Percentiles rank a stretch among this genome's conserved stretches.
phyloP scores from a whole-genome alignment of 2,888 invertebrate species.

The Melanargia galathea region DNA sequence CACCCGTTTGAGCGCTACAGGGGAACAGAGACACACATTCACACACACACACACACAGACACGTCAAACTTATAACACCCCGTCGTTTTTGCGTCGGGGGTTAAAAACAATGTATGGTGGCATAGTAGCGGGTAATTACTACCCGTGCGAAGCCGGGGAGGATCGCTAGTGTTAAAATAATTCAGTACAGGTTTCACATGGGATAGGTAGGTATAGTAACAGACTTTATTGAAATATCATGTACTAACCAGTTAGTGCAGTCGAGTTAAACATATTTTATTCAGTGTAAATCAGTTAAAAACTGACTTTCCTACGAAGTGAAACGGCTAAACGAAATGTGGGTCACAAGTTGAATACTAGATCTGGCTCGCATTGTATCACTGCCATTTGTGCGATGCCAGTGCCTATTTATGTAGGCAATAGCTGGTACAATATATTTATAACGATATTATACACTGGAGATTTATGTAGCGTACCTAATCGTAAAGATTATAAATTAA shows the following conservation, averaged over 20 bases:
- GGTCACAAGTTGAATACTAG: slow-evolving; percentile 31
- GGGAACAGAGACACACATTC: too few species aligned
- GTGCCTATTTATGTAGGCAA: slow-evolving; percentile 9
- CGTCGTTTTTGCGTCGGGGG: too few species aligned
- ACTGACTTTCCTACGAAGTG: slow-evolving; percentile 26
- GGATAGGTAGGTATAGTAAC: not conserved
- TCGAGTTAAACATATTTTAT: slow-evolving; percentile 13
- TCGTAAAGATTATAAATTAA: too few species aligned
- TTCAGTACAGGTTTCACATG: too few species aligned
- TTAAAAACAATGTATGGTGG: too few species aligned
- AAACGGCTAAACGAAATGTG: slow-evolving; percentile 28
- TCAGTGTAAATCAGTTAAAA: slow-evolving; percentile 23
- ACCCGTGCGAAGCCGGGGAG: too few species aligned
- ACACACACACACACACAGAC: too few species aligned
- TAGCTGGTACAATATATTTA: not conserved
- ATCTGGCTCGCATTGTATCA: slow-evolving; percentile 36
- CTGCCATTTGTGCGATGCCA: slow-evolving; percentile 29
- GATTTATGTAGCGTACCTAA: not conserved
- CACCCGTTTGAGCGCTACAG: too few species aligned
- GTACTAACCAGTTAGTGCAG: not conserved
- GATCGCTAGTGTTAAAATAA: too few species aligned
- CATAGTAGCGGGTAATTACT: too few species aligned
- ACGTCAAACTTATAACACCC: too few species aligned
- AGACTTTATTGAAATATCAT: not conserved
- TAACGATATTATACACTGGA: not conserved